phyloP scores from a whole-genome alignment of 2,113 vertebrate genomes.

The Dicaeum eximium region DNA sequence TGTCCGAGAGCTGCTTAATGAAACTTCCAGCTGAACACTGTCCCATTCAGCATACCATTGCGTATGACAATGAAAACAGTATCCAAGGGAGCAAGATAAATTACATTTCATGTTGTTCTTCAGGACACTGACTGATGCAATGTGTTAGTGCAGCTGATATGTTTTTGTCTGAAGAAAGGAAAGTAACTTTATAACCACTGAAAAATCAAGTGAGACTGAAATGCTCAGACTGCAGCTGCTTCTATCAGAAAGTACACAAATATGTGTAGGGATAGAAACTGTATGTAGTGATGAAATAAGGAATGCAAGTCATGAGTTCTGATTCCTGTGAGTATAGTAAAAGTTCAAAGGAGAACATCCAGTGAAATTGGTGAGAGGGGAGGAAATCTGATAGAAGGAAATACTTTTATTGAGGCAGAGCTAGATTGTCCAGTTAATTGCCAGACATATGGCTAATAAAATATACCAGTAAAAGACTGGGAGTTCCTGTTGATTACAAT shows the following conservation, averaged over 20 bases:
- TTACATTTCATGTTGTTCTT: not conserved
- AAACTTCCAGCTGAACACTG: slow-evolving; percentile 28
- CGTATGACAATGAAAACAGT: slow-evolving; percentile 42
- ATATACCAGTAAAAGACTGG: not conserved
- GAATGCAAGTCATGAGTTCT: not conserved
- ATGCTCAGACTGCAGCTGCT: not conserved
- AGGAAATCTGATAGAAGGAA: not conserved
- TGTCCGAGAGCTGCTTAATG: not conserved
- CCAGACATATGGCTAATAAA: not conserved
- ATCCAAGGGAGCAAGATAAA: not conserved
- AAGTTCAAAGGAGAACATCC: not conserved
- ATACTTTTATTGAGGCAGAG: not conserved
- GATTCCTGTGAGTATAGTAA: not conserved
- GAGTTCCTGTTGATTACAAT: not conserved
- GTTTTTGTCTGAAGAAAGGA: not conserved
- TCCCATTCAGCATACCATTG: slow-evolving; percentile 52
- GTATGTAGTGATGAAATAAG: not conserved
- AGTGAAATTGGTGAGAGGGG: not conserved
- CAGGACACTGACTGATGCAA: not conserved
- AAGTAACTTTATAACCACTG: not conserved
- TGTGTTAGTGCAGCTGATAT: not conserved
- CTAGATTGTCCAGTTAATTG: not conserved
- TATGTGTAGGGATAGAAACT: not conserved
- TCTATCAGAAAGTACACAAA: not conserved
- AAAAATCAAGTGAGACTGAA: not conserved